Evolutionary conservation across 2,113 vertebrate genomes (phyloP), one percentile per base, ranked within the genome.

Genomic region (Campylomormyrus numenius): DNA sequence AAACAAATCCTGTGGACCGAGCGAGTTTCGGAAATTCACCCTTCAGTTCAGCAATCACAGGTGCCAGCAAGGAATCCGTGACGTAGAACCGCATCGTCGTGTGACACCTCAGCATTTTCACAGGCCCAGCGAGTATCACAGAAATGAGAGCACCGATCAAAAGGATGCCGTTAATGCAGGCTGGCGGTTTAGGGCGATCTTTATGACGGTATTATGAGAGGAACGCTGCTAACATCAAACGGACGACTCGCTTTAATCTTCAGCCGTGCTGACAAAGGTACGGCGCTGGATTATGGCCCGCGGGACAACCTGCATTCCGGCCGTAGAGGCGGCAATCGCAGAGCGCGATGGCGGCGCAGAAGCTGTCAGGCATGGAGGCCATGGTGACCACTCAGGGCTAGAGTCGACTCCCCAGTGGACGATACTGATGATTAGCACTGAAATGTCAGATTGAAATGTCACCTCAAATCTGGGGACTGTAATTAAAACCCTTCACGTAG

Each of bases 241-340:
- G 92, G 92, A 15, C 74, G 89, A 87, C 94, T 88, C 90, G 91
- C 93, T 95, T 95, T 95, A 94, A 94, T 96, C 94, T 95, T 93
- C 91, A 91, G 91, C 94, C 93, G 91, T 92, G 93, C 87, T 94
- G 92, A 94, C 92, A 94, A 91, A 93, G 92, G 91, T 88, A 89
- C 89, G 90, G 90, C 77, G 92, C 90, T 90, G 89, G 3, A 58
- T 45, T 77, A 87, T 88, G 49, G 56, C 58, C 84, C 0, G 31
- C 31, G 7, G 31, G 46, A 53, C 8, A 77, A 88, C 48, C 56
- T 11, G 19, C 24, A 27, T 85, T 56, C 50, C 52, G 27, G 35
- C 39, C 42, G 3, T 24, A 10, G 70, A 45, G 2, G 19, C 21
- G 17, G 88, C 7, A 35, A 19, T 39, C 88, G 4, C n/a, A 52